These are phyloP conservation scores for Idaea dimidiata DNA, from an alignment of 2,888 invertebrate genomes.

Conservation along the genomic window DNA sequence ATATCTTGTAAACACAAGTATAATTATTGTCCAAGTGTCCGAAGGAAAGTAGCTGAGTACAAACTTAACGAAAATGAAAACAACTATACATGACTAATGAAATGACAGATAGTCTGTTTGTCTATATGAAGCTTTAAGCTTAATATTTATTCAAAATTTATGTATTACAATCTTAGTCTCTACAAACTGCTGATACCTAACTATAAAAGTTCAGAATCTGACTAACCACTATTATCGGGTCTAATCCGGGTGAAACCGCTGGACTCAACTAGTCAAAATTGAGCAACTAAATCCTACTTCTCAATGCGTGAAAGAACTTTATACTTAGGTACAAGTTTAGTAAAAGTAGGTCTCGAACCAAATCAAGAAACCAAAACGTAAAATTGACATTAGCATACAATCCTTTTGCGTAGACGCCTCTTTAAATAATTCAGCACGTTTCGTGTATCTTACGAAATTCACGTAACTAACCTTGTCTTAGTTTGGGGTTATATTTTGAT, in stretches of 20 bases:
- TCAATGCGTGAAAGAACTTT: conserved; percentile 9
- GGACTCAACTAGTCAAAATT: background rate
- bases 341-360: conserved; percentile 22
- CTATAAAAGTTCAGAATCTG: too few relatives aligned
- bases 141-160: too few relatives aligned
- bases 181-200: too few relatives aligned
- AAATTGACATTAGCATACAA: conserved; percentile 27
- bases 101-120: too few relatives aligned
- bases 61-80: too few relatives aligned
- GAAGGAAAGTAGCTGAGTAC: background rate
- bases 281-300: background rate
- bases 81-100: too few relatives aligned
- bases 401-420: conserved; percentile 12
- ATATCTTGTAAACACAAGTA: background rate
- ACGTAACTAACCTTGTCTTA: background rate
- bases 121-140: too few relatives aligned
- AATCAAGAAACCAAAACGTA: conserved; percentile 23
- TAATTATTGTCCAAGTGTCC: background rate
- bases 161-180: too few relatives aligned
- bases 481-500: background rate
- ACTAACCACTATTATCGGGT: too few relatives aligned
- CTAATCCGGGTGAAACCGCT: background rate
- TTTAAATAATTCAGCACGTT: conserved; percentile 6
- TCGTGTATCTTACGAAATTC: conserved; percentile 2
- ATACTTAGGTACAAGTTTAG: too few relatives aligned